Conservation (phyloP, 2,888 invertebrate genomes). For the Abrostola tripartita region DNA sequence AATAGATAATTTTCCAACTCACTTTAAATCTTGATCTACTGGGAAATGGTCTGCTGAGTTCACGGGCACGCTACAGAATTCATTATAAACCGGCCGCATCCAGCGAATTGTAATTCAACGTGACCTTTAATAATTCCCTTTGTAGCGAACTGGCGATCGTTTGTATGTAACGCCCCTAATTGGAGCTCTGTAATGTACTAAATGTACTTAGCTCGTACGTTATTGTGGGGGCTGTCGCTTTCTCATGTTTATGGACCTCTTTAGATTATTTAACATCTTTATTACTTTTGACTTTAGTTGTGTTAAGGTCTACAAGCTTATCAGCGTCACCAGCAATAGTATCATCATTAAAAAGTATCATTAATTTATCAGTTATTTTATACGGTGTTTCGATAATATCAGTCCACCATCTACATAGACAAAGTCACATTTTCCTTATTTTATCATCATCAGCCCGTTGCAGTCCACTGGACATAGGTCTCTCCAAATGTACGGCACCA, state of each 20-base stretch:
- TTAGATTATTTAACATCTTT: background rate
- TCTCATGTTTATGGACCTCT: slow-evolving; percentile 12
- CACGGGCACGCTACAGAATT: too few species aligned
- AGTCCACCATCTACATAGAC: too few species aligned
- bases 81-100: slow-evolving; percentile 8
- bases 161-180: slow-evolving; percentile 48
- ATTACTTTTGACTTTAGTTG: background rate
- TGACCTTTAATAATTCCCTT: slow-evolving; percentile 54
- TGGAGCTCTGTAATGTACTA: slow-evolving; percentile 31
- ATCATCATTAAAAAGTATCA: too few species aligned
- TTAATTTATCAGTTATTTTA: too few species aligned
- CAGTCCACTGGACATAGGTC: too few species aligned
- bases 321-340: background rate
- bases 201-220: slow-evolving; percentile 3
- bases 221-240: slow-evolving; percentile 14
- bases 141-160: slow-evolving; percentile 50
- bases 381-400: background rate
- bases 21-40: too few species aligned
- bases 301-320: background rate
- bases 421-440: too few species aligned
- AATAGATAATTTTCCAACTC: too few species aligned
- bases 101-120: slow-evolving; percentile 5
- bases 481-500: too few species aligned
- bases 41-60: background rate
- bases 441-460: too few species aligned